Evolutionary conservation across 2,888 invertebrate genomes (phyloP), one percentile per base, ranked within the genome.

Genomic region (Eupithecia abbreviata): DNA sequence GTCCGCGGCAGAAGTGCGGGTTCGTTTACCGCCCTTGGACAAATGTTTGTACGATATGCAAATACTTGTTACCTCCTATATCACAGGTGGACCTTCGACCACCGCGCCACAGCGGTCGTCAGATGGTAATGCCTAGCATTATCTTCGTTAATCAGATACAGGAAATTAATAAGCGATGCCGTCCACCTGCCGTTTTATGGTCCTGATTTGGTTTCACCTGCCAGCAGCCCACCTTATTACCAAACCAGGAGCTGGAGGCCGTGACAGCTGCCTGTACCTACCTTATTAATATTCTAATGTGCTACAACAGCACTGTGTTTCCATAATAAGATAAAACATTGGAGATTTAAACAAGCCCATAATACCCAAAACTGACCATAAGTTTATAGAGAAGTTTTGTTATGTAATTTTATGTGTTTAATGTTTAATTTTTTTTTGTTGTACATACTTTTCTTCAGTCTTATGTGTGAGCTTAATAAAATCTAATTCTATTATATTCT

Each of bases 201-300:
- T 55, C 49, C 73, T 73, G 69, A 74, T 72, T 74, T 77, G 18
- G 51, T 55, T 77, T 72, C 74, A 77, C 77, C 77, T 77, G 77
- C 73, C 82, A 47, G 47, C 47, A 47, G 12, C 18, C 30, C 12
- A 45, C 45, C 69, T 71, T 42, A 71, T 55, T 55, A 51, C 55
- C 55, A 49, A 49, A 69, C 13, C 45, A 43, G 67, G 45, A 69
- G 55, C 51, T 51, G 71, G 55, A 30, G 62, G 65, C 43, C 43
- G 69, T 69, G 45, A 45, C 66, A 66, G 66, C 18, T 66, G 68
- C 43, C 43, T 18, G 18, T 66, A 13, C 1, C 12, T 51, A 51
- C 47, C 69, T 69, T 47, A 45, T 68, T 69, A 69, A 12, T 69
- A 69, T 69, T 69, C 47, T 18, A 43, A 43, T 12, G 62, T 30